Evolutionary conservation across 2,797 vertebrate genomes (phyloP).

Genomic region (Paramormyrops hopkinsi): DNA sequence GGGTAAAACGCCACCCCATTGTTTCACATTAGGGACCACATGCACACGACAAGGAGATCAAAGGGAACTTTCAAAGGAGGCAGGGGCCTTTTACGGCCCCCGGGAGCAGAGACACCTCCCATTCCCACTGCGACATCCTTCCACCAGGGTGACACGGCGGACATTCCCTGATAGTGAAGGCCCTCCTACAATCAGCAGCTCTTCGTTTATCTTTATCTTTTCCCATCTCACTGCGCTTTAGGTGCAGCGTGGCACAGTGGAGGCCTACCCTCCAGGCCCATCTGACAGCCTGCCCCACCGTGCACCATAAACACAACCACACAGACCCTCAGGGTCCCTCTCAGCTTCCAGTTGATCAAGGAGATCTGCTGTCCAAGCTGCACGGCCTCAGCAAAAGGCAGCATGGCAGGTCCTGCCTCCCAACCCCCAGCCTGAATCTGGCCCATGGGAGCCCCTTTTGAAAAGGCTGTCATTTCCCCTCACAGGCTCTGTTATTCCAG

Average conservation of each 20-base stretch:
- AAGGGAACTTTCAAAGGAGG: constrained; percentile 47
- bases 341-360: background rate
- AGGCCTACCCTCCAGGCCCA: background rate
- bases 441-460: constrained; percentile 48
- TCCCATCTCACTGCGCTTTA: background rate
- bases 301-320: background rate
- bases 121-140: constrained; percentile 36
- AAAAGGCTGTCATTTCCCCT: constrained; percentile 64
- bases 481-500: constrained; percentile 59
- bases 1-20: constrained; percentile 42
- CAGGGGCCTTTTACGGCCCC: constrained; percentile 39
- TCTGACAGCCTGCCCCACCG: background rate
- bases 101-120: constrained; percentile 31
- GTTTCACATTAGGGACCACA: constrained; percentile 46
- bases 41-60: constrained; percentile 51
- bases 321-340: background rate
- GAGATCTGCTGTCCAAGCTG: background rate
- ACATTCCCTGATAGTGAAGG: constrained; percentile 13
- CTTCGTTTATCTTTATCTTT: constrained; percentile 13
- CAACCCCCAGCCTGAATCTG: constrained; percentile 31
- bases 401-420: constrained; percentile 12
- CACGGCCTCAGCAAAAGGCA: background rate
- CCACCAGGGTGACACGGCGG: constrained; percentile 21
- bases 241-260: background rate
- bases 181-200: background rate